phyloP scores from a whole-genome alignment of 2,113 vertebrate genomes.

The Embiotoca jacksoni region DNA sequence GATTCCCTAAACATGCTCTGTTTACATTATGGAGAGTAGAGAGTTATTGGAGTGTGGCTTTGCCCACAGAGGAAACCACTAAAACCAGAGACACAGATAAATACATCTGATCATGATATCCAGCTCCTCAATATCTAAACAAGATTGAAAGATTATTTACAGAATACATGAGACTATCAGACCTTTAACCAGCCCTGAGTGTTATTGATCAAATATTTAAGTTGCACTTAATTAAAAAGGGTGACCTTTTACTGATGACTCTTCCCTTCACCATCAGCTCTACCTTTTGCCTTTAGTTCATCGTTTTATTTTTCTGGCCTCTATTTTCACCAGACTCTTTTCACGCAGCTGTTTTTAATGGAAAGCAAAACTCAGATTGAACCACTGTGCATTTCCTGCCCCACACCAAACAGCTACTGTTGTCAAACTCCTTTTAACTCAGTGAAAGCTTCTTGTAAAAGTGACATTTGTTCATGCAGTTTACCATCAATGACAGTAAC shows the following conservation, averaged over 20 bases:
- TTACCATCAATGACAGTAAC: too few species aligned
- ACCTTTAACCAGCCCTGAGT: not conserved
- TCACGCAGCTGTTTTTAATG: too few species aligned
- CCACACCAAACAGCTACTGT: too few species aligned
- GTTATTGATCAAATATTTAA: not conserved
- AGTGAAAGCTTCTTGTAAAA: too few species aligned
- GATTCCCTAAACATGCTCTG: not conserved
- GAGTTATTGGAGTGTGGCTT: conserved; percentile 13
- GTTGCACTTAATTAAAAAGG: not conserved
- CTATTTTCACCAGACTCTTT: too few species aligned
- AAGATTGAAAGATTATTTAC: too few species aligned
- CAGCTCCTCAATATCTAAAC: not conserved
- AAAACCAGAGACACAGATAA: conserved; percentile 18
- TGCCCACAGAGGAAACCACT: not conserved
- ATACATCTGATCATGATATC: conserved; percentile 15
- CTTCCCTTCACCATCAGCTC: too few species aligned
- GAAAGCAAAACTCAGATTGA: too few species aligned
- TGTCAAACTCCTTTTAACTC: too few species aligned
- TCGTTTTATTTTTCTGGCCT: not conserved
- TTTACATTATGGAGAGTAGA: conserved; percentile 15
- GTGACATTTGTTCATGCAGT: too few species aligned
- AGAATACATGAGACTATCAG: not conserved
- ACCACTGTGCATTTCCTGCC: too few species aligned
- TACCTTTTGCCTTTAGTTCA: not conserved
- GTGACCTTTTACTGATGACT: too few species aligned